Conservation (phyloP, 2,113 vertebrate species). For the Urocitellus parryii region DNA sequence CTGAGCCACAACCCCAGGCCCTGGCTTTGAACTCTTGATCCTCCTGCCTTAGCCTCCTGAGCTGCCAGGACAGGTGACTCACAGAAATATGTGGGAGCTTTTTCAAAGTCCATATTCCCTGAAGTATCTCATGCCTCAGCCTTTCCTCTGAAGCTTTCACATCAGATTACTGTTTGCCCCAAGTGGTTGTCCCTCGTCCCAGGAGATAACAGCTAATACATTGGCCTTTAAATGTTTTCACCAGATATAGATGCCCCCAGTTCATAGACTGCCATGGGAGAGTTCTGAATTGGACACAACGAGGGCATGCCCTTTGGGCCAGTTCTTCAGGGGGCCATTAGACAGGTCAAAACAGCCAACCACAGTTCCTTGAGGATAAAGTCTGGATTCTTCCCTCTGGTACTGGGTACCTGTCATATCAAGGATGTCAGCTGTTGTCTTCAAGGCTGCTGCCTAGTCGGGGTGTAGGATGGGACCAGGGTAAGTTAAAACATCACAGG, state of each 20-base stretch:
- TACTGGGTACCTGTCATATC: background rate
- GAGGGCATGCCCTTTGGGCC: background rate
- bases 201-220: background rate
- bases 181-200: background rate
- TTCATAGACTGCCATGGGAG: background rate
- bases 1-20: no score
- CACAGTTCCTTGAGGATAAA: background rate
- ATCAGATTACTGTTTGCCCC: background rate
- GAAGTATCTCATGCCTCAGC: background rate
- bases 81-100: background rate
- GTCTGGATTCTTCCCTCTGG: background rate
- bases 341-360: background rate
- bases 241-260: background rate
- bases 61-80: no score
- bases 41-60: no score
- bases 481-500: background rate
- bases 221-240: background rate
- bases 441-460: background rate
- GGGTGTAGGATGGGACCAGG: background rate
- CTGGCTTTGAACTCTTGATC: no score
- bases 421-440: background rate
- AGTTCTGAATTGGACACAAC: background rate
- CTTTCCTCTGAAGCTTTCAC: background rate
- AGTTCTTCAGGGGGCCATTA: background rate
- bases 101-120: background rate